These are phyloP conservation scores for Philopotamus ludificatus DNA, from an alignment of 1,140 invertebrate genomes.

Conservation along the genomic window DNA sequence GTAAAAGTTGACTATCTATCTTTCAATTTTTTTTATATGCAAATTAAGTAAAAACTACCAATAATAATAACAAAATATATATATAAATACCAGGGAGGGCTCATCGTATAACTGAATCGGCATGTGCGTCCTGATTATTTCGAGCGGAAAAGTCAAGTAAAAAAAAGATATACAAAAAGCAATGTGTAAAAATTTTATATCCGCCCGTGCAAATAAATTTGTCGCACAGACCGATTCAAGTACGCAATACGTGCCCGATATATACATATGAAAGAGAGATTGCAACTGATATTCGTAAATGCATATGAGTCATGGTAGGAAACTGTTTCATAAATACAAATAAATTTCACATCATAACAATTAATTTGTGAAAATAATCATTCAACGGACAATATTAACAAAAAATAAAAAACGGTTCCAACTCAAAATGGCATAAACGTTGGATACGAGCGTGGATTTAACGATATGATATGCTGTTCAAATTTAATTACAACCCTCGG, in stretches of 20 bases:
- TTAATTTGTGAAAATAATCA: neutral
- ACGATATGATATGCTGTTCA: no score
- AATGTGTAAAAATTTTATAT: no score
- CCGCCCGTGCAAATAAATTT: no score
- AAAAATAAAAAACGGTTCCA: no score
- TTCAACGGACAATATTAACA: neutral
- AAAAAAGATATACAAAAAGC: no score
- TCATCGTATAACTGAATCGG: no score
- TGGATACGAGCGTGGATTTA: no score
- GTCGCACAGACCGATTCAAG: no score
- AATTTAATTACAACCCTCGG: no score
- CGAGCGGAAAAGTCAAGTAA: no score
- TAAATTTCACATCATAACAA: neutral
- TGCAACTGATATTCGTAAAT: constrained; percentile 21
- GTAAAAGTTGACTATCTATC: constrained; percentile 39
- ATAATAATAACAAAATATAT: neutral
- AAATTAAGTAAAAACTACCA: constrained; percentile 30
- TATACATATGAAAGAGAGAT: constrained; percentile 2
- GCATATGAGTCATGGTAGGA: constrained; percentile 26
- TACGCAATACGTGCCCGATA: neutral
- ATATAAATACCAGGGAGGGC: constrained; percentile 7
- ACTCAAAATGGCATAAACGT: no score
- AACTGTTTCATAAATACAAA: constrained; percentile 20
- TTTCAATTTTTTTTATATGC: constrained; percentile 20
- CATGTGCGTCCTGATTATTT: no score